phyloP scores from a whole-genome alignment of 1,140 invertebrate species.

The Hylaeus anthracinus region DNA sequence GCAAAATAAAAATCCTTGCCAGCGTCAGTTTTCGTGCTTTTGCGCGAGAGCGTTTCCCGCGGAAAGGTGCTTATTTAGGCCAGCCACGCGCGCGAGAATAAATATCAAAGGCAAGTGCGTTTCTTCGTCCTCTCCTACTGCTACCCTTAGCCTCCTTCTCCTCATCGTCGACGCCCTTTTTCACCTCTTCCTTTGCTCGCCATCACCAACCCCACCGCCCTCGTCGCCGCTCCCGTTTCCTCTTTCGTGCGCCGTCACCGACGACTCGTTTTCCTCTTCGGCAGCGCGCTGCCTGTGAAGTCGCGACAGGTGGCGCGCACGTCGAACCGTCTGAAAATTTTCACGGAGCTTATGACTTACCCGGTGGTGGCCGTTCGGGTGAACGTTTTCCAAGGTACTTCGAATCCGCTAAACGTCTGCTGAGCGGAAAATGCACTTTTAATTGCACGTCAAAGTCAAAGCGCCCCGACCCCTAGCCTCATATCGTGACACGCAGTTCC shows the following conservation, averaged over 20 bases:
- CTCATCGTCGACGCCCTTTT: conserved; percentile 33
- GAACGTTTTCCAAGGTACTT: conserved; percentile 41
- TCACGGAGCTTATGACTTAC: conserved; percentile 34
- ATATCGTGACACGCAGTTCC: conserved; percentile 24
- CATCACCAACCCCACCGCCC: no score
- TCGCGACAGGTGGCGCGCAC: conserved; percentile 33
- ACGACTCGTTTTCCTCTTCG: conserved; percentile 18
- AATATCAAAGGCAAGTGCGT: conserved; percentile 50
- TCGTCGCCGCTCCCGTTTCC: no score
- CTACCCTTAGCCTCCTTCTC: background rate
- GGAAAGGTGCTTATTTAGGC: conserved; percentile 50
- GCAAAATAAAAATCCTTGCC: conserved; percentile 40
- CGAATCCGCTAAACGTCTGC: conserved; percentile 35
- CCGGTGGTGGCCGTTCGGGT: conserved; percentile 22
- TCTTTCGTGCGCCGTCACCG: background rate
- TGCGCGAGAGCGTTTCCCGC: conserved; percentile 38
- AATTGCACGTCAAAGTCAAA: conserved; percentile 49
- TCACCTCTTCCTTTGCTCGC: no score
- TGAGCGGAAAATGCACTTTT: conserved; percentile 47
- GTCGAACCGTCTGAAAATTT: conserved; percentile 43
- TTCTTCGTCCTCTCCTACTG: conserved; percentile 32
- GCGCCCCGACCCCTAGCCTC: conserved; percentile 25
- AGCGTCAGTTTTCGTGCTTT: conserved; percentile 39
- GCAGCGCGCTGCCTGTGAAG: conserved; percentile 11
- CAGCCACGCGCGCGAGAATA: conserved; percentile 46